Base-by-base conservation (phyloP, 2,888 invertebrate species). In the Phrixothrix hirtus region DNA sequence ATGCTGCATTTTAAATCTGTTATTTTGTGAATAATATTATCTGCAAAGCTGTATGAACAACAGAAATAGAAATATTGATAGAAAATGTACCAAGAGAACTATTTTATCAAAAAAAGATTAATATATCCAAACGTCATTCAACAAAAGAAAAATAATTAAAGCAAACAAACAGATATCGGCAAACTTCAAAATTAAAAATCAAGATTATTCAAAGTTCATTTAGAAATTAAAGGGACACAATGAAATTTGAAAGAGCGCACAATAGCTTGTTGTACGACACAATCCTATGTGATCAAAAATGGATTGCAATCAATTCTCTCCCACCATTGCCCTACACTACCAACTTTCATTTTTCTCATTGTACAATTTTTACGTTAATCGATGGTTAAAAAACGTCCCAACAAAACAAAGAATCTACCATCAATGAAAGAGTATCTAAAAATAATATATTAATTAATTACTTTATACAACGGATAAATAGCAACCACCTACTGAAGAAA, bases 261-360 rank as follows among this genome's bases (percentile, higher is more conserved):
- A 57, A 57, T 57, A 42, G 53, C 35, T 41, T 46, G 58, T 59
- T 55, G 56, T 59, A 47, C 55, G 59, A 62, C 59, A 59, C 64
- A 60, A 64, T 63, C 60, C 56, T 59, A 34, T 37, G 39, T 26
- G 62, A 64, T 65, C 61, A 63, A 64, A 64, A 64, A 64, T 63
- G 57, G 57, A 64, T 63, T 55, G 63, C 60, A 67, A 64, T 66
- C 61, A 62, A 66, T 66, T 59, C 60, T 54, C 55, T 55, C 46
- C 58, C 49, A 39, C 60, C 52, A 50, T 55, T 34, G 37, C 38
- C 41, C 31, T 54, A 15, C 45, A 42, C 54, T 29, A 32, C 43
- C 57, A 63, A 54, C 62, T 65, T 64, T 65, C 54, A 51, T 58
- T 62, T 53, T 48, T 44, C 27, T 49, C 48, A 50, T 55, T 50